phyloP scores from a whole-genome alignment of 2,888 invertebrate genomes.

The Lumbricus terrestris region DNA sequence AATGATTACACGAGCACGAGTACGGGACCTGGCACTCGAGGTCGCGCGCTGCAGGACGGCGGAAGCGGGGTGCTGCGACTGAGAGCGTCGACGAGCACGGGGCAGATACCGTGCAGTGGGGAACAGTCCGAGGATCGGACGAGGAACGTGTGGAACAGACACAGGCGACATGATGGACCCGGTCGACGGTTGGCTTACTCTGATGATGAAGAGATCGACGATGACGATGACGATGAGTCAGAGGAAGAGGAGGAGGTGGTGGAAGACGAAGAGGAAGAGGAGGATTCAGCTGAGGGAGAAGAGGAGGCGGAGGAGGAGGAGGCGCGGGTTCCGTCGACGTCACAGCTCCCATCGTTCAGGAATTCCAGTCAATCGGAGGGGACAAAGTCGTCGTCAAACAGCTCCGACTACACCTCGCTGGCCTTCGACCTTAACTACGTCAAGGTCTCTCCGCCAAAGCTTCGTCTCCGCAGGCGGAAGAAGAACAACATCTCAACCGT shows the following conservation, averaged over 20 bases:
- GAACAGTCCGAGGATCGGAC: background rate
- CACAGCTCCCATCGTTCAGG: background rate
- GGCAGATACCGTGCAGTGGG: background rate
- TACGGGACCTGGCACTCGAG: background rate
- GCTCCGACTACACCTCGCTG: conserved; percentile 24
- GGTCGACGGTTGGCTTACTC: background rate
- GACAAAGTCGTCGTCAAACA: background rate
- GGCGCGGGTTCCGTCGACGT: background rate
- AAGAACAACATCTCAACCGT: background rate
- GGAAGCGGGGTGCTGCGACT: background rate
- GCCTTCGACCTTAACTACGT: conserved; percentile 31
- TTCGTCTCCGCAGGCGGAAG: conserved; percentile 25
- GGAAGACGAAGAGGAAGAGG: too few species aligned
- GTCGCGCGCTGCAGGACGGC: background rate
- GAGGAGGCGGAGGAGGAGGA: background rate
- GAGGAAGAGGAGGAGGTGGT: background rate
- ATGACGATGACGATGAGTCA: background rate
- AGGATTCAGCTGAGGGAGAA: background rate
- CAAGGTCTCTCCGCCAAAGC: conserved; percentile 29
- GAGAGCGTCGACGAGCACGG: conserved; percentile 4
- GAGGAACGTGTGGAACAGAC: background rate
- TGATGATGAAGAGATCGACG: background rate
- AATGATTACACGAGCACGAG: background rate
- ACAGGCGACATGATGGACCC: background rate
- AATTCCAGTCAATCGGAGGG: background rate